Evolutionary conservation across 2,113 vertebrate genomes (phyloP).

Genomic region (Melanotaenia duboulayi): DNA sequence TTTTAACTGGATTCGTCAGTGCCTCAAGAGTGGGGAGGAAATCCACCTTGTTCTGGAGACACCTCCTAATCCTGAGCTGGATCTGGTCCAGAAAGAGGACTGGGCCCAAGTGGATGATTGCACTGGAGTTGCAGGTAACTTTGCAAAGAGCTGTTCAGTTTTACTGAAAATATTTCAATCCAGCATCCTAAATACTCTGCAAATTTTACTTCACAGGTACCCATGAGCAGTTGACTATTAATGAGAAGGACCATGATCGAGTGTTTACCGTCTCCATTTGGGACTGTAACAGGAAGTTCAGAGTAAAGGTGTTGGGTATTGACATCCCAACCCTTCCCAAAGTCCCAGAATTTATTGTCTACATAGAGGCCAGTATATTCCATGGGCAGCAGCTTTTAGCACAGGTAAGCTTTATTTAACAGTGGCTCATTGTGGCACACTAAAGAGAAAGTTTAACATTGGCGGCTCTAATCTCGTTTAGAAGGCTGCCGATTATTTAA

Average conservation of each 20-base stretch:
- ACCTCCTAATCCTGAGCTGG: conserved; percentile 86
- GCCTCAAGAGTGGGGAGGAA: conserved; percentile 94
- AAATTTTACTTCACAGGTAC: conserved; percentile 72
- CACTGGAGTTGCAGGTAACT: conserved; percentile 90
- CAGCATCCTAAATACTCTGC: not conserved
- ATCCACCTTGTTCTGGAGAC: conserved; percentile 92
- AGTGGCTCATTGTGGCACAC: not conserved
- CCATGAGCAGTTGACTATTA: conserved; percentile 95
- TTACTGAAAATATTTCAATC: not conserved
- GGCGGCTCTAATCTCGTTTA: too few species aligned
- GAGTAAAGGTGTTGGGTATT: conserved; percentile 94
- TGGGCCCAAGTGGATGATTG: conserved; percentile 98
- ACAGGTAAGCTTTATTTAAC: conserved; percentile 68
- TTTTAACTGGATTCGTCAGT: conserved; percentile 96
- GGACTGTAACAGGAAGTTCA: conserved; percentile 96
- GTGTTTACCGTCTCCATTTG: conserved; percentile 98
- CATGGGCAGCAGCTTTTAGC: conserved; percentile 95
- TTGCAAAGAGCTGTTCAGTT: not conserved
- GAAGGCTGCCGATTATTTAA: too few species aligned
- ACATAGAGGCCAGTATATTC: conserved; percentile 96
- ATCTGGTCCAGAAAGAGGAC: conserved; percentile 93
- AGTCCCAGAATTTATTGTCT: conserved; percentile 90
- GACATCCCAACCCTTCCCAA: conserved; percentile 93
- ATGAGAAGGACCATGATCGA: conserved; percentile 94
- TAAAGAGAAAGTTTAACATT: not conserved